Base-by-base conservation (phyloP, 2,797 vertebrate species). In the Pagetopsis macropterus region DNA sequence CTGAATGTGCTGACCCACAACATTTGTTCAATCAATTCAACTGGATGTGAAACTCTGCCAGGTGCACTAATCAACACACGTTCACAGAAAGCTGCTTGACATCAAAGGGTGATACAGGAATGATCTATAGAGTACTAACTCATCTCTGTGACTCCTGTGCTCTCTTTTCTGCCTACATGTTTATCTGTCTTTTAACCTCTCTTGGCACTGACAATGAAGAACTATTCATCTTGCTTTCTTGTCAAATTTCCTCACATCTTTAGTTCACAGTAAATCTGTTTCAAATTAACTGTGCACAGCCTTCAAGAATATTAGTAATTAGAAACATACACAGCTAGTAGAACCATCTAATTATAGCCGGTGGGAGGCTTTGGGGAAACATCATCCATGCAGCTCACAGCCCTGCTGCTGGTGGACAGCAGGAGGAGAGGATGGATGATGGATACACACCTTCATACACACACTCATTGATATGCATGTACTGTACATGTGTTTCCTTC, bases 291-390 rank as follows among this genome's bases (percentile, higher is more conserved):
- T 62, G 66, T 40, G 54, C 23, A 59, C 72, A 64, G 65, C 48
- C 23, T 69, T 52, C 17, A 19, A 59, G 61, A 51, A 0, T 81
- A 70, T 82, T 67, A 51, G 65, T 65, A 84, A 85, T 84, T 63
- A 88, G 65, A 78, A 60, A 54, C 64, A 63, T 46, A 75, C 19
- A 50, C 33, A 58, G 78, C 43, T 49, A 69, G 64, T 68, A 80
- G 65, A 89, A 81, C 48, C 66, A 74, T 75, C 71, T 86, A 81
- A 84, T 86, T 83, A 82, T 70, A 76, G 81, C 52, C 52, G 19
- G 75, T 16, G 10, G 70, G 76, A 81, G 68, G 23, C 79, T 50
- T 14, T 16, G 45, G 52, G 75, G 59, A 75, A 58, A 59, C 14
- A 77, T 85, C 62, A 76, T 70, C 50, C 55, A 50, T 64, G 68